Evolutionary conservation across 1,140 invertebrate genomes (phyloP).

Genomic region (Diachasmimorpha longicaudata): DNA sequence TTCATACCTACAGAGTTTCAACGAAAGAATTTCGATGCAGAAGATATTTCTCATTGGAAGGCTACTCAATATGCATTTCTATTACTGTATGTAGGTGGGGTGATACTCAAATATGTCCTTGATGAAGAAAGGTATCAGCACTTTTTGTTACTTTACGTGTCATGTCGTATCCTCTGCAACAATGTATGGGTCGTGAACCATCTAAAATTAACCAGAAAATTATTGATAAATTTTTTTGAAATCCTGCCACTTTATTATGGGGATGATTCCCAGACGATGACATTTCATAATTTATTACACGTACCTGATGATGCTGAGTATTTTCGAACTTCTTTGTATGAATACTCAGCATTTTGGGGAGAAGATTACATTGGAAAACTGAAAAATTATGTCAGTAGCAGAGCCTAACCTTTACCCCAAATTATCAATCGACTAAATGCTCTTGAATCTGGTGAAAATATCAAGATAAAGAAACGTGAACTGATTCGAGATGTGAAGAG

Average conservation of each 20-base stretch:
- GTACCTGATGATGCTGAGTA: conserved; percentile 31
- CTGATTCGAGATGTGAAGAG: neutral
- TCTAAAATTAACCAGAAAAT: neutral
- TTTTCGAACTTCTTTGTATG: conserved; percentile 18
- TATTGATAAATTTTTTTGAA: conserved; percentile 19
- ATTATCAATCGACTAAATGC: neutral
- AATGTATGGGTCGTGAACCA: neutral
- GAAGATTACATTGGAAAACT: neutral
- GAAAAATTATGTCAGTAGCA: neutral
- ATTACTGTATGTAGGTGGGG: neutral
- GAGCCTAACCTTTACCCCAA: neutral
- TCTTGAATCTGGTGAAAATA: neutral
- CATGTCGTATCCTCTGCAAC: neutral
- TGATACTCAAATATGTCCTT: neutral
- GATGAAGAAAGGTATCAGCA: neutral
- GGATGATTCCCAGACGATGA: conserved; percentile 23
- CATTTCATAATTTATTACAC: conserved; percentile 34
- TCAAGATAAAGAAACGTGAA: neutral
- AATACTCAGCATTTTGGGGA: neutral
- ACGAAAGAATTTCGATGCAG: neutral
- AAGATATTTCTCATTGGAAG: neutral
- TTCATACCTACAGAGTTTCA: neutral
- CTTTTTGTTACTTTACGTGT: neutral
- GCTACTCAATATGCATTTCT: neutral
- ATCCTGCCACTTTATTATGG: conserved; percentile 27